phyloP scores from a whole-genome alignment of 2,113 vertebrate species.

The Gallinago undulata region DNA sequence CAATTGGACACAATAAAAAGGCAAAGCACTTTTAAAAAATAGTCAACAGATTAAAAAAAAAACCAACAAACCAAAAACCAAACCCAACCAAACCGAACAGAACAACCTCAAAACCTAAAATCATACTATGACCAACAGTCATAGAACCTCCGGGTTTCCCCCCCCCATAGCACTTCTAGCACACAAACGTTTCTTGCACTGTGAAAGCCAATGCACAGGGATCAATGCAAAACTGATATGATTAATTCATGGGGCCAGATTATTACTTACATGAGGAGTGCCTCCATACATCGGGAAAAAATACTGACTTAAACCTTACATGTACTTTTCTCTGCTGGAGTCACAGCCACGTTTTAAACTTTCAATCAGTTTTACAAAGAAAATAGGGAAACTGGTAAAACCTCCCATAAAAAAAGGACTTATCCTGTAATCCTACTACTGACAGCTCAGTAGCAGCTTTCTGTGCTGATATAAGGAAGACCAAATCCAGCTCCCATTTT shows the following conservation, averaged over 20 bases:
- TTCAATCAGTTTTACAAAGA: not conserved
- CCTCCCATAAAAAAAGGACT: not conserved
- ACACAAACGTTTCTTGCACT: not conserved
- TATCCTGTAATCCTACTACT: not conserved
- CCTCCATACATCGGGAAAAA: not conserved
- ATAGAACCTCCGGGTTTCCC: not conserved
- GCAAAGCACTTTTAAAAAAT: not conserved
- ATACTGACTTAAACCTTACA: not conserved
- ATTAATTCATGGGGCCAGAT: not conserved
- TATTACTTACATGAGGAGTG: not conserved
- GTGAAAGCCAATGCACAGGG: not conserved
- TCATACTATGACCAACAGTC: not conserved
- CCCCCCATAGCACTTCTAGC: not conserved
- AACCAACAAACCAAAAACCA: not conserved
- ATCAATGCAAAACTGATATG: not conserved
- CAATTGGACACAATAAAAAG: constrained; percentile 57
- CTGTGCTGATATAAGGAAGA: not conserved
- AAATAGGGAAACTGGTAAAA: not conserved
- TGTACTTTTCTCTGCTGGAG: not conserved
- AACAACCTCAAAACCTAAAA: not conserved
- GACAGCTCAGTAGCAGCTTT: not conserved
- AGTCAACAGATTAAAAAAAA: not conserved
- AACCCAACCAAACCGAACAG: not conserved
- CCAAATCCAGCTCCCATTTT: not conserved
- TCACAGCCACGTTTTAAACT: not conserved